A percentile compares a stretch with the other conserved stretches of the same genome.
Conservation (phyloP, 2,113 vertebrate species). For the Apaloderma vittatum region DNA sequence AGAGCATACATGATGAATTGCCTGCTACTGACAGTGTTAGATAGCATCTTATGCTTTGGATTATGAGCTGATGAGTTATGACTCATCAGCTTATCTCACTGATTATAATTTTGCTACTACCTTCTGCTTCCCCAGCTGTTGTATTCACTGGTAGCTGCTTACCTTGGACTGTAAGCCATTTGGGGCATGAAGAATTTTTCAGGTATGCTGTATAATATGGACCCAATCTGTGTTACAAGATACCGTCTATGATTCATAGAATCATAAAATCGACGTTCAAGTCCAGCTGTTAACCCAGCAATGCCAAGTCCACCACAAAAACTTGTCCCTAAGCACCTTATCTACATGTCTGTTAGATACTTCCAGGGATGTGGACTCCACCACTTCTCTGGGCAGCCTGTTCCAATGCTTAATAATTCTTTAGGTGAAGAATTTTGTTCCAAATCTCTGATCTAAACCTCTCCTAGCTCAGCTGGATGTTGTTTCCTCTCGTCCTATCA, state of each 20-base stretch:
- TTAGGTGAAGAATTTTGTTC: no score
- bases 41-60: background rate
- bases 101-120: background rate
- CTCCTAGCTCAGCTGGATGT: no score
- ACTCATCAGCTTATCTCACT: slow-evolving; percentile 4
- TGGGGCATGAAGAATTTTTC: background rate
- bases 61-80: slow-evolving; percentile 26
- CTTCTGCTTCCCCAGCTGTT: slow-evolving; percentile 38
- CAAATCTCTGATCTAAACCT: no score
- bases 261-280: no score
- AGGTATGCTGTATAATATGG: background rate
- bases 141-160: background rate
- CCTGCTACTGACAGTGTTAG: background rate
- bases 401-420: no score
- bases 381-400: no score
- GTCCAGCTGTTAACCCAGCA: no score
- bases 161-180: background rate
- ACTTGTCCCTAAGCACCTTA: no score
- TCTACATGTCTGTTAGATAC: no score
- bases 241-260: background rate
- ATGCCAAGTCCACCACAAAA: no score
- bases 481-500: no score
- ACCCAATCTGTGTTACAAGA: background rate
- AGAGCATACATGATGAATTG: background rate
- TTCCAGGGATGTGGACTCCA: no score